Conservation (phyloP, 1,140 invertebrate genomes). For the Hypothenemus hampei region DNA sequence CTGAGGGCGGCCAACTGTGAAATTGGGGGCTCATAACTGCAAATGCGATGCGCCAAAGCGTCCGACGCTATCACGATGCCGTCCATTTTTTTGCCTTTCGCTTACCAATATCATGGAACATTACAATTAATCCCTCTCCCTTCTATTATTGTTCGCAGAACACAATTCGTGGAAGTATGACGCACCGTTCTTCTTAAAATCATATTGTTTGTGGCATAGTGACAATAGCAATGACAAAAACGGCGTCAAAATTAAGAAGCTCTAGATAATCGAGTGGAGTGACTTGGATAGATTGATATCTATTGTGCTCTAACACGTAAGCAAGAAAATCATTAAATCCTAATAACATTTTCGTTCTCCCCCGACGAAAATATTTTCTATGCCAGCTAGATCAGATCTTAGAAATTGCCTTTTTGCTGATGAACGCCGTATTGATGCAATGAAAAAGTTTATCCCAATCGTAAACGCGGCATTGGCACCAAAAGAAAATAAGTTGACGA, state of each 20-base stretch:
- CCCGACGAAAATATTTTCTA: conserved; percentile 21
- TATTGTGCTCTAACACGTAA: conserved; percentile 20
- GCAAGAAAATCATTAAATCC: conserved; percentile 29
- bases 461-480: conserved; percentile 1
- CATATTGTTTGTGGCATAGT: no score
- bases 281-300: conserved; percentile 23
- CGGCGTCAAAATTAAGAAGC: conserved; percentile 6
- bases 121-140: no score
- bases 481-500: conserved; percentile 2
- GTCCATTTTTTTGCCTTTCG: conserved; percentile 15
- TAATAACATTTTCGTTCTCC: conserved; percentile 28
- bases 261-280: conserved; percentile 5
- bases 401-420: conserved; percentile 28
- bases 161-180: no score
- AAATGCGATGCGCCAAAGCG: conserved; percentile 30
- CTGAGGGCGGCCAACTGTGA: conserved; percentile 37
- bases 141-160: no score
- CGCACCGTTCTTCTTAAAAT: no score
- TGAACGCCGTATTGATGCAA: conserved; percentile 27
- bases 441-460: conserved; percentile 20
- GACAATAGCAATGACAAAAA: no score
- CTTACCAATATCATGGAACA: no score
- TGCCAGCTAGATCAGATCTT: conserved; percentile 18
- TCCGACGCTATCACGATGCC: conserved; percentile 17
- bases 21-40: conserved; percentile 35